phyloP scores from a whole-genome alignment of 2,888 invertebrate species.

The Caenorhabditis sp. region DNA sequence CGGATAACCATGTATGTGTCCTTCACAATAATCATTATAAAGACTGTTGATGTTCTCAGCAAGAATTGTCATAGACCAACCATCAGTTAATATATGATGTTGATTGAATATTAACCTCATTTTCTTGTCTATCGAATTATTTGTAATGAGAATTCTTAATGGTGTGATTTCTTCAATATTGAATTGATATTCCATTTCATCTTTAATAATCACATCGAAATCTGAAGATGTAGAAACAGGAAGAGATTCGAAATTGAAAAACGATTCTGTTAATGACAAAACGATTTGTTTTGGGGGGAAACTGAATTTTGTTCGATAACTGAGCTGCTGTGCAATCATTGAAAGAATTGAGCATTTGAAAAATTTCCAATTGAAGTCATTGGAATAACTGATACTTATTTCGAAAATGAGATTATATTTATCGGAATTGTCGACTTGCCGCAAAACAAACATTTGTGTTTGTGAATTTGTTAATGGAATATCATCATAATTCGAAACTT shows the following conservation, averaged over 20 bases:
- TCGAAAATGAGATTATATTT: slow-evolving; percentile 64
- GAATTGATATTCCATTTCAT: slow-evolving; percentile 27
- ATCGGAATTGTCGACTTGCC: slow-evolving; percentile 43
- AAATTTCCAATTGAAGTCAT: slow-evolving; percentile 18
- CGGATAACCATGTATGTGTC: neutral
- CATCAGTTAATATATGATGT: slow-evolving; percentile 68
- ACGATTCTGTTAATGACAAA: slow-evolving; percentile 55
- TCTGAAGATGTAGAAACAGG: slow-evolving; percentile 5
- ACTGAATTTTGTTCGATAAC: slow-evolving; percentile 46
- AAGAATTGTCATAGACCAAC: slow-evolving; percentile 68
- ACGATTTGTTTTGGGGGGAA: slow-evolving; percentile 29
- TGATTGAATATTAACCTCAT: slow-evolving; percentile 48
- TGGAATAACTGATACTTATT: slow-evolving; percentile 31
- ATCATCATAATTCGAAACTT: slow-evolving; percentile 1
- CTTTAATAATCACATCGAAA: neutral
- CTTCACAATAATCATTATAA: slow-evolving; percentile 17
- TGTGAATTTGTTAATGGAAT: slow-evolving; percentile 58
- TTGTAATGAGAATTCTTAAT: slow-evolving; percentile 22
- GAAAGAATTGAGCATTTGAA: slow-evolving; percentile 35
- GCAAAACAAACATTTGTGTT: slow-evolving; percentile 62
- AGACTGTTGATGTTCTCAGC: slow-evolving; percentile 41
- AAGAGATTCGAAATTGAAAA: slow-evolving; percentile 18
- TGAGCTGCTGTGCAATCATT: slow-evolving; percentile 48
- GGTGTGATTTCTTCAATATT: slow-evolving; percentile 25
- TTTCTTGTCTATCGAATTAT: neutral